These are phyloP conservation scores for Rhizoglyphus robini DNA, from an alignment of 1,140 invertebrate genomes.

Conservation along the genomic window DNA sequence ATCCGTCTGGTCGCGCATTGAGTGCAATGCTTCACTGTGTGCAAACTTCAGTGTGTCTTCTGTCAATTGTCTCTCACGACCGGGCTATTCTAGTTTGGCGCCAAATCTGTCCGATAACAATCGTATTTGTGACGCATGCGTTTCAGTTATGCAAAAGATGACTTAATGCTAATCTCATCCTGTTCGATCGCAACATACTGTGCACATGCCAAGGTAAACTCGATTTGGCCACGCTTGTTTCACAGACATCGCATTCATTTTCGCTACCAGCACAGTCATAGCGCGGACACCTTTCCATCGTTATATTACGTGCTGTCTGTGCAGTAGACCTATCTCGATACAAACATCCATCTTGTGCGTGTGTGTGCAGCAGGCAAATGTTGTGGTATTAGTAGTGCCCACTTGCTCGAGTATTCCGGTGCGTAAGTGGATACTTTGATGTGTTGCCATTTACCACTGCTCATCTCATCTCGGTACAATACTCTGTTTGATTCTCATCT, in stretches of 20 bases:
- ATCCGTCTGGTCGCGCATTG: background rate
- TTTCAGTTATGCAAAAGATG: background rate
- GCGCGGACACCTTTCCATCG: background rate
- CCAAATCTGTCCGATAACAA: background rate
- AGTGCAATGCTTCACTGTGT: background rate
- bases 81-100: conserved; percentile 2
- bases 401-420: too few species aligned
- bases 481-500: background rate
- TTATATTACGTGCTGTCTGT: too few species aligned
- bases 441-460: background rate
- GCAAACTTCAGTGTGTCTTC: background rate
- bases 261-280: background rate
- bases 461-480: background rate
- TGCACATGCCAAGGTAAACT: conserved; percentile 11
- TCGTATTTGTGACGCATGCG: background rate
- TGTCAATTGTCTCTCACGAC: background rate
- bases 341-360: too few species aligned
- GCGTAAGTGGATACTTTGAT: too few species aligned
- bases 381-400: background rate
- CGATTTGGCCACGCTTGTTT: conserved; percentile 1
- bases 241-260: background rate
- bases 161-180: conserved; percentile 4
- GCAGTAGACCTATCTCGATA: too few species aligned
- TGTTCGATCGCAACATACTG: conserved; percentile 4
- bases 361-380: background rate